Conservation (phyloP, 2,113 vertebrate genomes). For the Caretta caretta region DNA sequence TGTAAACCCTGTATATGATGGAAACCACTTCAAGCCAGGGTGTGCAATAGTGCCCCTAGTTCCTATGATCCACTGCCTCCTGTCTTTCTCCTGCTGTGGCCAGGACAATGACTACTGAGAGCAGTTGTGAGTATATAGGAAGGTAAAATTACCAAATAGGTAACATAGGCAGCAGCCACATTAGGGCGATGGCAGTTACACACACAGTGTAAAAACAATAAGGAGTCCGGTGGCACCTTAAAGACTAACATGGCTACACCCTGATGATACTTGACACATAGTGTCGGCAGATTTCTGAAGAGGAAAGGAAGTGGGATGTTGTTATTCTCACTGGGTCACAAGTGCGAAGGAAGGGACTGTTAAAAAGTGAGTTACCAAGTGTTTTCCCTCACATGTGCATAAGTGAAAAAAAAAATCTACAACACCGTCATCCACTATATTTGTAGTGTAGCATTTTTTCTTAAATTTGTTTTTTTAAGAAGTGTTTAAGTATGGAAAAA, state of each 20-base stretch:
- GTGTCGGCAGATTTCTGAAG: background rate
- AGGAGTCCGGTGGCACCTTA: too few species aligned
- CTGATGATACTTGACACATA: too few species aligned
- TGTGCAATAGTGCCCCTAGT: too few species aligned
- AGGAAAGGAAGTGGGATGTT: background rate
- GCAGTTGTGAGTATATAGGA: background rate
- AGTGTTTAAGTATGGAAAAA: background rate
- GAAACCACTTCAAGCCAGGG: too few species aligned
- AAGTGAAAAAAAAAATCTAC: background rate
- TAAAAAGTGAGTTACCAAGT: background rate
- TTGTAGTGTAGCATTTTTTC: background rate
- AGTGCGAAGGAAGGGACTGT: background rate
- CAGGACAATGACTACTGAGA: background rate
- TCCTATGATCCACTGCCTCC: too few species aligned
- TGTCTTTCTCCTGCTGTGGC: background rate
- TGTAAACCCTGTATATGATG: too few species aligned
- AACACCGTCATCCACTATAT: background rate
- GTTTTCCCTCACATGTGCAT: rapidly evolving
- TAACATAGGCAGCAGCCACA: background rate
- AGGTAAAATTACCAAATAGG: background rate
- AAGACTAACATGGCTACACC: too few species aligned
- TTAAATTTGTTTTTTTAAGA: background rate
- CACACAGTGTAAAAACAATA: background rate
- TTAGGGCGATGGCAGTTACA: background rate
- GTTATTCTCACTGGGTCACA: background rate